Base-by-base conservation (phyloP, 2,888 invertebrate species). In the Luperina testacea region DNA sequence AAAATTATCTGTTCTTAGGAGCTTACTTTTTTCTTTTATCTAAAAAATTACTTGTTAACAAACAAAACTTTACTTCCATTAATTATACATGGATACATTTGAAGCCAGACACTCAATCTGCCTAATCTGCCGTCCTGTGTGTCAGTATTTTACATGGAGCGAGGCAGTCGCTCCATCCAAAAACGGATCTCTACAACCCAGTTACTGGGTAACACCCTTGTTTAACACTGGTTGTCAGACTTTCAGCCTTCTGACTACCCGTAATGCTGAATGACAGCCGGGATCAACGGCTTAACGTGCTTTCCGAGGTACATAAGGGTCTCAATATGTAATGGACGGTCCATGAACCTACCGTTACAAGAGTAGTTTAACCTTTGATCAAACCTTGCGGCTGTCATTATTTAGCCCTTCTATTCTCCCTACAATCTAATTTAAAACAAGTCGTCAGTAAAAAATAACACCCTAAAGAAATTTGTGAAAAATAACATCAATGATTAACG, bases 401-500 rank as follows among this genome's bases (percentile, higher is more conserved):
- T 32, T 20, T 17, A 9, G 20, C 59, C 13, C 57, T 4, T 15
- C 9, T 59, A 13, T n/a, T 59, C 59, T 59, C n/a, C 57, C 11
- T 11, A 4, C 1, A 32, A 17, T 8, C 61, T 17, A 63, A 32
- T 17, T 48, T 27, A 27, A 24, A 76, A 17, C 17, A 32, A 45
- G 0, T 15, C 1, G 9, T 1, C 20, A 42, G 17, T 15, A 4
- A 45, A 69, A 48, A n/a, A 42, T 20, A 67, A 38, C 11, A 38
- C 70, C 1, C 9, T 0, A 8, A 27, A 63, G 13, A 27, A 71
- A 45, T 79, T 38, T 0, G 3, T 27, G 5, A 48, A 61, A 79
- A 64, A 57, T 38, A 70, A 38, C 64, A 65, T 38, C 4, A 59
- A 42, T 5, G 71, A 65, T 79, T 61, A 73, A 75, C 45, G 27